A percentile compares a stretch with the other conserved stretches of the same genome.
Evolutionary conservation across 2,888 invertebrate species (phyloP).

Genomic region (Blastobasis lacticolella): DNA sequence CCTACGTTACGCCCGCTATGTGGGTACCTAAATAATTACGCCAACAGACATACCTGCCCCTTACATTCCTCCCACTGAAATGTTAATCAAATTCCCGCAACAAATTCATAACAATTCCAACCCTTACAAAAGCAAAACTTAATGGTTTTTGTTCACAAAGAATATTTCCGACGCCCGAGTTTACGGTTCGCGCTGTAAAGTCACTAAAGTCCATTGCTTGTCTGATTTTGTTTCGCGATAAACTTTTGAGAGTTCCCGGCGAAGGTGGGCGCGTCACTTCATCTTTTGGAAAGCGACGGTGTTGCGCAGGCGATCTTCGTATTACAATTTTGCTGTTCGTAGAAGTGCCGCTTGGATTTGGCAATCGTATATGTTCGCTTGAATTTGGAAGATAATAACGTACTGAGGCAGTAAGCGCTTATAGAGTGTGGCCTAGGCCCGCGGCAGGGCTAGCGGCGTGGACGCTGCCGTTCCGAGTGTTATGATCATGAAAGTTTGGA

Average conservation of each 20-base stretch:
- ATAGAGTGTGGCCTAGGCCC: conserved; percentile 13
- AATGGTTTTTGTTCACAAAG: conserved; percentile 1
- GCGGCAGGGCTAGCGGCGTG: conserved; percentile 10
- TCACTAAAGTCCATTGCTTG: conserved; percentile 3
- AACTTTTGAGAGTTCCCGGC: too few relatives aligned
- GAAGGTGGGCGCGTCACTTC: too few relatives aligned
- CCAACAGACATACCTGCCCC: conserved; percentile 26
- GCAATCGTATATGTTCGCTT: neutral
- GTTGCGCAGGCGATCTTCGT: too few relatives aligned
- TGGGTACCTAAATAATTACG: conserved; percentile 35
- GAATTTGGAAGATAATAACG: neutral
- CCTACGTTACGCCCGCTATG: conserved; percentile 19
- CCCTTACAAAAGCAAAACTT: conserved; percentile 1
- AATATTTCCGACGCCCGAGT: neutral
- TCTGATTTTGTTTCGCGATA: neutral
- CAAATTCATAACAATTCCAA: conserved; percentile 17
- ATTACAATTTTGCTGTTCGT: too few relatives aligned
- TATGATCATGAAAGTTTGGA: conserved; percentile 64
- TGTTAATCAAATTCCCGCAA: conserved; percentile 28
- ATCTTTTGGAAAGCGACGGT: too few relatives aligned
- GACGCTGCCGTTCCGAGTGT: conserved; percentile 31
- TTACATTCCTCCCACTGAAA: conserved; percentile 32
- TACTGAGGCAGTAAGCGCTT: conserved; percentile 1
- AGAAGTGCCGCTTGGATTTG: neutral
- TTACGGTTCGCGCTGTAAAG: neutral